Percentiles rank a stretch among this genome's conserved stretches.
Conservation (phyloP, 2,888 invertebrate species). For the Diarsia mendica region DNA sequence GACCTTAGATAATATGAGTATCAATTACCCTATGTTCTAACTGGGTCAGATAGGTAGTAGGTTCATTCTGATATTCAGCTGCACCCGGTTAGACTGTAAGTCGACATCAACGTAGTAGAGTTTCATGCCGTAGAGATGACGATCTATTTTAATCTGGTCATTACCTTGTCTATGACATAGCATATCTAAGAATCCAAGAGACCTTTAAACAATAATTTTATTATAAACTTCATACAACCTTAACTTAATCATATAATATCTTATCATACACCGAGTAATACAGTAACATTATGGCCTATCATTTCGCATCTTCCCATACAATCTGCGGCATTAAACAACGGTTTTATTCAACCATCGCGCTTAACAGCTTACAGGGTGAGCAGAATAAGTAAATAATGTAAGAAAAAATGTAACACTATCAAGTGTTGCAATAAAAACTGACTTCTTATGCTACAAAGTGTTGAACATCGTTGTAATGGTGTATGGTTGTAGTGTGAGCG, state of each 20-base stretch:
- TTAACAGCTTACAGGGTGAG: constrained; percentile 35
- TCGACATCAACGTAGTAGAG: too few relatives aligned
- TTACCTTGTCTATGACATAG: too few relatives aligned
- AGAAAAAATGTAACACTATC: constrained; percentile 71
- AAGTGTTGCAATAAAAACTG: constrained; percentile 76
- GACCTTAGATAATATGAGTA: too few relatives aligned
- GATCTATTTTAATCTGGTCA: too few relatives aligned
- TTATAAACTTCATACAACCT: not conserved
- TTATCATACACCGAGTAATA: constrained; percentile 21
- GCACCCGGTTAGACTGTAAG: too few relatives aligned
- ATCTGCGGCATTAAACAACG: constrained; percentile 35
- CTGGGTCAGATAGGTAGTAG: too few relatives aligned
- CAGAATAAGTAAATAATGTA: constrained; percentile 54
- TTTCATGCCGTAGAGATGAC: too few relatives aligned
- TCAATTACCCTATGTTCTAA: too few relatives aligned
- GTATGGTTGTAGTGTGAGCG: constrained; percentile 51
- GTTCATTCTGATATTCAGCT: too few relatives aligned
- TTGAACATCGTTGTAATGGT: constrained; percentile 69
- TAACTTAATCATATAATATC: not conserved
- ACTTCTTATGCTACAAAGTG: constrained; percentile 76
- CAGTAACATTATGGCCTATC: constrained; percentile 31
- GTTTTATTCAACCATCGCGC: constrained; percentile 47
- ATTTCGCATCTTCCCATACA: constrained; percentile 28
- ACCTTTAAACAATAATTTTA: not conserved
- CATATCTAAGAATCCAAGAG: not conserved